Evolutionary conservation across 1,140 invertebrate genomes (phyloP).

Genomic region (Orussus abietinus): DNA sequence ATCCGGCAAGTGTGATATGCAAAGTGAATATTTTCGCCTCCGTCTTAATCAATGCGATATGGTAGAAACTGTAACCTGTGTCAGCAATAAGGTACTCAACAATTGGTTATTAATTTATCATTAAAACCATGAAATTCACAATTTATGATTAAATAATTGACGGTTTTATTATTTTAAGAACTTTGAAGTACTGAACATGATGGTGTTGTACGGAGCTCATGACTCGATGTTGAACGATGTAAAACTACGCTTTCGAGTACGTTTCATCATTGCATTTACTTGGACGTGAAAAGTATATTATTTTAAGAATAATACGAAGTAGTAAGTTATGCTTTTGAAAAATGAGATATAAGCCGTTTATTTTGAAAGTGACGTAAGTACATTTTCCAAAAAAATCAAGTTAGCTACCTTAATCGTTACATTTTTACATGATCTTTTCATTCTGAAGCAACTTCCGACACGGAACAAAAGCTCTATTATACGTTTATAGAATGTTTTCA

Average conservation of each 20-base stretch:
- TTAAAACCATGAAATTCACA: not conserved
- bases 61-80: constrained; percentile 58
- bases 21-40: constrained; percentile 57
- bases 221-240: constrained; percentile 61
- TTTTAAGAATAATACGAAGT: not conserved
- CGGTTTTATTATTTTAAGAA: constrained; percentile 27
- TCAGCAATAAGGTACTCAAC: constrained; percentile 49
- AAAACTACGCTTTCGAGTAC: constrained; percentile 53
- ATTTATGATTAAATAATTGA: not conserved
- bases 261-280: constrained; percentile 13
- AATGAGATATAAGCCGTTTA: too few relatives aligned
- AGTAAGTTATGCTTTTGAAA: not conserved
- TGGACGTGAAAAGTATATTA: not conserved
- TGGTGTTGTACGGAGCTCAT: constrained; percentile 60
- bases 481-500: too few relatives aligned
- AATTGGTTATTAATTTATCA: not conserved
- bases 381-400: not conserved
- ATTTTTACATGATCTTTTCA: too few relatives aligned
- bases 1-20: constrained; percentile 48
- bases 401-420: too few relatives aligned
- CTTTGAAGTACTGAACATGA: constrained; percentile 54
- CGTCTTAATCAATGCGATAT: constrained; percentile 54
- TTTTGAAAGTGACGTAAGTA: not conserved
- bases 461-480: too few relatives aligned
- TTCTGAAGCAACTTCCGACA: too few relatives aligned